Evolutionary conservation across 2,113 vertebrate species (phyloP), one percentile per base, ranked within the genome.

Genomic region (Eretmochelys imbricata): DNA sequence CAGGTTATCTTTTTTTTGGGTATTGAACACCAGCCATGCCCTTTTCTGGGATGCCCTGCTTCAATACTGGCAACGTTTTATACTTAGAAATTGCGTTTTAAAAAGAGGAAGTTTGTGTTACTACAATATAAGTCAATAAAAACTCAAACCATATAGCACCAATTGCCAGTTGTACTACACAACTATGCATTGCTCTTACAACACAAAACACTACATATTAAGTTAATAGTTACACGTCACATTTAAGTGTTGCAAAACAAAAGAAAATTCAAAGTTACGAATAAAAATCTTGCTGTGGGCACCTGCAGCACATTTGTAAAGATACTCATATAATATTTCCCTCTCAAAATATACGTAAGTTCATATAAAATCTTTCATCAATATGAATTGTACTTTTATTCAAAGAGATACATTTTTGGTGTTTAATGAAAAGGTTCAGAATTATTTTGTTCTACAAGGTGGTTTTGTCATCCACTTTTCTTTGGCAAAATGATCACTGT

Each of bases 111-210:
- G 14, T 19, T 10, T 35, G 69, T 31, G 1, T 82, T 53, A 78
- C 49, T 86, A 31, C 25, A 81, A 1, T 1, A 5, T 1, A 92
- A 4, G 48, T 88, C 49, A 72, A 85, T 7, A 85, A 50, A n/a
- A 50, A 83, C 79, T 69, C 62, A 24, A 80, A 84, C 42, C 13
- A 38, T 11, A 42, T 25, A 48, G 25, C 75, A 25, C 27, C 20
- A 69, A 49, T 38, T 81, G 1, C 6, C 19, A 48, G 11, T 5
- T 76, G 24, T 48, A 27, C 12, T 27, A 48, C 13, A 78, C 4
- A 78, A 48, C 12, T 25, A 82, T 75, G 62, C 76, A 92, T 55
- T 87, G 72, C 57, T 48, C 76, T 89, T 94, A 87, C 85, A 79
- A 29, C 14, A 82, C 55, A 94, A 93, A 89, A 82, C 3, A 16